Conservation (phyloP, 2,888 invertebrate species). For the Phyllotreta cruciferae region DNA sequence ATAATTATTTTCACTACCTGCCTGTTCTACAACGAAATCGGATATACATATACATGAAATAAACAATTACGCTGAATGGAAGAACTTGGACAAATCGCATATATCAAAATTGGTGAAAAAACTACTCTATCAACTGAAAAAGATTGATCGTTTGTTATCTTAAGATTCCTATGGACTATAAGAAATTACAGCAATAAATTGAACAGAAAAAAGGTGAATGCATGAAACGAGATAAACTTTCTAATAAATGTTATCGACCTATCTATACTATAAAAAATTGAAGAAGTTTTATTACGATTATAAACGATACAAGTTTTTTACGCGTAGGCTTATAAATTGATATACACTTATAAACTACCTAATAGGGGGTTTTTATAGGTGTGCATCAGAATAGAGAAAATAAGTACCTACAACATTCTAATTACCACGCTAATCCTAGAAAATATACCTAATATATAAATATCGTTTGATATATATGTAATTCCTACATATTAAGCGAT, state of each 20-base stretch:
- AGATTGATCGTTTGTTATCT: slow-evolving; percentile 28
- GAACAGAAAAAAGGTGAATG: slow-evolving; percentile 29
- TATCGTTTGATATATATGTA: too few relatives aligned
- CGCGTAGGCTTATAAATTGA: slow-evolving; percentile 5
- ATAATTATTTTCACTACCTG: too few relatives aligned
- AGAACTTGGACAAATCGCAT: slow-evolving; percentile 13
- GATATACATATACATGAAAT: too few relatives aligned
- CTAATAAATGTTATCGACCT: slow-evolving; percentile 32
- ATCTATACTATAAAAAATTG: slow-evolving; percentile 28
- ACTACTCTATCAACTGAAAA: slow-evolving; percentile 8
- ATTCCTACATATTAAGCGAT: too few relatives aligned
- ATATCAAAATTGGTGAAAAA: slow-evolving; percentile 23
- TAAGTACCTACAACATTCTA: too few relatives aligned
- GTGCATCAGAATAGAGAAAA: too few relatives aligned
- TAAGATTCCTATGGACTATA: slow-evolving; percentile 27
- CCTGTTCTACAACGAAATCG: too few relatives aligned
- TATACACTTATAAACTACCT: not conserved
- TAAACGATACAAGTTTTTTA: slow-evolving; percentile 15
- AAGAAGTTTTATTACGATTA: slow-evolving; percentile 22
- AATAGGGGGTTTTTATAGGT: too few relatives aligned
- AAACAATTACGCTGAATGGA: too few relatives aligned
- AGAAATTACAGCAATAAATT: slow-evolving; percentile 33
- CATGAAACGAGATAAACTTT: slow-evolving; percentile 31
- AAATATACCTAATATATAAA: too few relatives aligned
- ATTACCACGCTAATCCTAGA: too few relatives aligned